These are phyloP conservation scores for Halcyon badia DNA, from an alignment of 2,797 vertebrate species.

Conservation along the genomic window DNA sequence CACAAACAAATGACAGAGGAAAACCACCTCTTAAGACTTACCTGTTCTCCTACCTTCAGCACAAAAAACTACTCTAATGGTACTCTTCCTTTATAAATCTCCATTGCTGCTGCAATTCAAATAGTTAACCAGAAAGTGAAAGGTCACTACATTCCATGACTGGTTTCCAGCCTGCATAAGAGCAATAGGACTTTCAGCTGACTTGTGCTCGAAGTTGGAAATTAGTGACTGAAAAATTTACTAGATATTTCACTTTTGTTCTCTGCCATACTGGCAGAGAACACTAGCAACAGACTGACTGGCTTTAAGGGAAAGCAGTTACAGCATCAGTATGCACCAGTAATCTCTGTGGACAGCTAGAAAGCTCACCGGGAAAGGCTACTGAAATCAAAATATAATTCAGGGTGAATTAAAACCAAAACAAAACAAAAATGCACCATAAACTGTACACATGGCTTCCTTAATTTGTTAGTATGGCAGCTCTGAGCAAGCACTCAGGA, in stretches of 20 bases:
- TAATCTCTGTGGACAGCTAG: neutral
- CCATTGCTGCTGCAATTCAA: neutral
- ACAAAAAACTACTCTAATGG: neutral
- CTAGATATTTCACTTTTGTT: conserved; percentile 31
- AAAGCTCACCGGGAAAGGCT: neutral
- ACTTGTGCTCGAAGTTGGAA: conserved; percentile 12
- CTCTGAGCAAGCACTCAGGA: neutral
- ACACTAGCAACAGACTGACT: neutral
- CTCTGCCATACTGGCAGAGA: neutral
- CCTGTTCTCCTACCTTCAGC: neutral
- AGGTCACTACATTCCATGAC: conserved; percentile 46
- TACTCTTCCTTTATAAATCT: neutral
- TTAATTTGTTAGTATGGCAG: neutral
- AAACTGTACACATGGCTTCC: neutral
- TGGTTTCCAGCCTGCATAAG: conserved; percentile 20
- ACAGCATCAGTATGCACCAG: neutral
- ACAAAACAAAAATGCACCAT: neutral
- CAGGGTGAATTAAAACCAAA: neutral
- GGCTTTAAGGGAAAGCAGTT: neutral
- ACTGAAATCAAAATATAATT: neutral
- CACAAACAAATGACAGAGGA: neutral
- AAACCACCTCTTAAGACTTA: conserved; percentile 14
- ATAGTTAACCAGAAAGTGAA: conserved; percentile 47
- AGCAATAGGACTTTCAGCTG: conserved; percentile 8
- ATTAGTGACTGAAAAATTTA: conserved; percentile 17